These are phyloP conservation scores for Conus ventricosus DNA, from an alignment of 1,140 invertebrate species.

Conservation along the genomic window DNA sequence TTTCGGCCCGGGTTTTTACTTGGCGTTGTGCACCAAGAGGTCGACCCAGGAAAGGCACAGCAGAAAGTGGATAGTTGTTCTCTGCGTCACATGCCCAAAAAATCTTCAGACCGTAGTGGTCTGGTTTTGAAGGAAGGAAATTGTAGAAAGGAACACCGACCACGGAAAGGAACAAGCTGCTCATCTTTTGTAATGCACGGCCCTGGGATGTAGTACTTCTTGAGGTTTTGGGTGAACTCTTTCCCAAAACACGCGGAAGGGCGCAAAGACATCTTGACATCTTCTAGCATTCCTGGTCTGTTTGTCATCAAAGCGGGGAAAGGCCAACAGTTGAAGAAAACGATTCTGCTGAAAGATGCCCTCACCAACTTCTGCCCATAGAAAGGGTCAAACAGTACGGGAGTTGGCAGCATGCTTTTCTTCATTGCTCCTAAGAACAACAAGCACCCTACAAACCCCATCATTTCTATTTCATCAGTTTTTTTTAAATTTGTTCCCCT, in stretches of 20 bases:
- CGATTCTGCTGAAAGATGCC: constrained; percentile 43
- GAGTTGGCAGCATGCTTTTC: not conserved
- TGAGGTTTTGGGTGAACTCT: constrained; percentile 33
- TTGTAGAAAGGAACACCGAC: constrained; percentile 59
- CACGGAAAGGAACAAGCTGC: constrained; percentile 60
- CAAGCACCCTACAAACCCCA: not conserved
- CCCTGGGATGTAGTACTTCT: constrained; percentile 46
- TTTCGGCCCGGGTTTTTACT: constrained; percentile 16
- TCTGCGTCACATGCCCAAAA: constrained; percentile 45
- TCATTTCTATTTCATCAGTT: constrained; percentile 14
- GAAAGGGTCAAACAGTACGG: not conserved
- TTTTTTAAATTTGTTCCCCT: not conserved
- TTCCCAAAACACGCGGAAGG: constrained; percentile 56
- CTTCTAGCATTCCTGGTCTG: constrained; percentile 39
- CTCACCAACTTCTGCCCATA: constrained; percentile 23
- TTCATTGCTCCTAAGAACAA: not conserved
- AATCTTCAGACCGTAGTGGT: constrained; percentile 75
- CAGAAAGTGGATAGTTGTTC: constrained; percentile 39
- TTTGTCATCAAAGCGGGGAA: constrained; percentile 57
- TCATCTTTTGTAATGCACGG: constrained; percentile 60
- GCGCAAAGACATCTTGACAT: constrained; percentile 50
- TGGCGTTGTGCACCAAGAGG: constrained; percentile 2
- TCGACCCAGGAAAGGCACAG: constrained; percentile 38
- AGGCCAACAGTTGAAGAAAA: constrained; percentile 36
- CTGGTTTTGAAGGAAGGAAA: constrained; percentile 76